Evolutionary conservation across 2,888 invertebrate genomes (phyloP), one percentile per base, ranked within the genome.

Genomic region (Labia minor): DNA sequence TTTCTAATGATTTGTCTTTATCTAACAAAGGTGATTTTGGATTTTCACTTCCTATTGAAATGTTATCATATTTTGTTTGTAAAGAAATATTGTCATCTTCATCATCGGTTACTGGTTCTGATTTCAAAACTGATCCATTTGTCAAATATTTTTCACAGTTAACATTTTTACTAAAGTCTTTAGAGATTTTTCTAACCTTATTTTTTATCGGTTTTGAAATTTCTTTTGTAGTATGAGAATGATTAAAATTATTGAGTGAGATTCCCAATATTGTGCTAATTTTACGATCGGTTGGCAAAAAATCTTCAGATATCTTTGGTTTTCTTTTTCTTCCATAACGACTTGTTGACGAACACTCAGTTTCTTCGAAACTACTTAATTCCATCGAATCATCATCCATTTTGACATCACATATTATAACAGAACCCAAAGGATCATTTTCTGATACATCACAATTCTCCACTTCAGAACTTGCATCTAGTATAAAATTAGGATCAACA

Each of bases 311-410:
- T n/a, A 77, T 75, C 75, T 84, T 85, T 4, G 80, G 76, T 66
- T 82, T 81, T 26, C 83, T 80, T 65, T 82, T 78, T 74, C 86
- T 79, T 8, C 86, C 85, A 75, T 84, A 86, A 14, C 86, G 81
- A 71, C 85, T 86, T 21, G 77, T 81, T 4, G 20, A n/a, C 8
- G 64, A 14, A 62, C 49, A 4, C 2, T 16, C 16, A n/a, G 14
- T 3, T 8, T 49, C 49, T 3, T 26, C 8, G 4, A 26, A 26
- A 8, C 26, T 8, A 26, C 4, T 26, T 8, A 26, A 26, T 26
- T 26, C 26, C 8, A 26, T 26, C 3, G 14, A 3, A 3, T 49
- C n/a, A n/a, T 49, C 49, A 49, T 49, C 49, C 49, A 49, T 49
- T 49, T 49, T 49, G 49, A 49, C 49, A 14, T 49, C 14, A 16